A percentile compares a stretch with the other conserved stretches of the same genome.
Evolutionary conservation across 2,113 vertebrate species (phyloP).

Genomic region (Plotosus lineatus): DNA sequence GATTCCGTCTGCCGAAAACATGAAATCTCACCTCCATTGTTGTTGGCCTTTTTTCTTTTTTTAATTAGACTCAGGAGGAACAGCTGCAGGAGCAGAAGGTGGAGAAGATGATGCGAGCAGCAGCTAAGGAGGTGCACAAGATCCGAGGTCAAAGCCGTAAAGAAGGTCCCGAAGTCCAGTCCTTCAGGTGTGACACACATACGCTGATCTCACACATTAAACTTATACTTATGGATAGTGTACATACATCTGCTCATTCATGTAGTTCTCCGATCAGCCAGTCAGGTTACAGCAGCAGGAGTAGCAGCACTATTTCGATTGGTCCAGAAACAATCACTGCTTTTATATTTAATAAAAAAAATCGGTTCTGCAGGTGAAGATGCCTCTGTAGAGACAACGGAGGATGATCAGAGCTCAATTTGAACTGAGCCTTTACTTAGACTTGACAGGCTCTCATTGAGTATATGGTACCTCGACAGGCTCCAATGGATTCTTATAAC

Average conservation of each 20-base stretch:
- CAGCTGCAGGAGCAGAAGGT: slow-evolving; percentile 84
- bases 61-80: slow-evolving; percentile 84
- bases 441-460: too few relatives aligned
- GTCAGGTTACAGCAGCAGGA: not conserved
- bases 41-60: too few relatives aligned
- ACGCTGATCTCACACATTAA: not conserved
- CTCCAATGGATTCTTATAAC: too few relatives aligned
- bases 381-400: not conserved
- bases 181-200: slow-evolving; percentile 87
- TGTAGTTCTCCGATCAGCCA: not conserved
- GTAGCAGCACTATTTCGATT: not conserved
- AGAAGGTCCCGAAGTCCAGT: slow-evolving; percentile 90
- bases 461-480: too few relatives aligned
- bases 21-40: too few relatives aligned
- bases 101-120: slow-evolving; percentile 93
- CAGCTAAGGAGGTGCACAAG: slow-evolving; percentile 92
- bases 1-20: too few relatives aligned
- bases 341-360: not conserved
- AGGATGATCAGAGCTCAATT: not conserved
- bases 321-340: not conserved
- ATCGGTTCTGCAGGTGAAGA: not conserved
- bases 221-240: too few relatives aligned
- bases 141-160: slow-evolving; percentile 89
- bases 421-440: not conserved
- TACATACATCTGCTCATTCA: not conserved